Evolutionary conservation across 2,797 vertebrate genomes (phyloP).

Genomic region (Cephalopachus bancanus): DNA sequence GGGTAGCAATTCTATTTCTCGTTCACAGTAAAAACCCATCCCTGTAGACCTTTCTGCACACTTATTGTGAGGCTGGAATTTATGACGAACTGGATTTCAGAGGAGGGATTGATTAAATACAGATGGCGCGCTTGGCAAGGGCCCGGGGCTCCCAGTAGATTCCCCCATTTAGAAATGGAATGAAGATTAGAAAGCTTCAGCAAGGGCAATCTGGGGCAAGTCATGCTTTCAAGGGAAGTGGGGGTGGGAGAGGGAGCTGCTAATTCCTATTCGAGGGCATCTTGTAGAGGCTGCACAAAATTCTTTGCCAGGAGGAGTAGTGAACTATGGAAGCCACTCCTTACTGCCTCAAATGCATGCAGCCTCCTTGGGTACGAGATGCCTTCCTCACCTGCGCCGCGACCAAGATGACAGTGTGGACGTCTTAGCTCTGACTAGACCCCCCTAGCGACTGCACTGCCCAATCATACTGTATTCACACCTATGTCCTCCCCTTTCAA

Average conservation of each 20-base stretch:
- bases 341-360: neutral
- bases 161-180: slow-evolving; percentile 67
- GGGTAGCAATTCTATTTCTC: neutral
- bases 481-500: neutral
- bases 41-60: slow-evolving; percentile 16
- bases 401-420: accelerated
- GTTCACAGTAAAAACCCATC: neutral
- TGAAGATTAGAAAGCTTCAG: slow-evolving; percentile 55
- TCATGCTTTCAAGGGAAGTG: slow-evolving; percentile 58
- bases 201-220: slow-evolving; percentile 51
- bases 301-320: neutral
- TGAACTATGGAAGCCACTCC: neutral
- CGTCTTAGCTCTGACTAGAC: neutral
- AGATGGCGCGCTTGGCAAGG: slow-evolving; percentile 67
- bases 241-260: neutral
- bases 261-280: neutral
- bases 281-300: neutral
- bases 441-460: neutral
- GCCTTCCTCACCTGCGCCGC: neutral
- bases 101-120: slow-evolving; percentile 63
- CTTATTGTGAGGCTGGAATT: slow-evolving; percentile 50
- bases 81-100: slow-evolving; percentile 59
- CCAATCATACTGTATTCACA: too few relatives aligned
- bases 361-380: accelerated
- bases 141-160: slow-evolving; percentile 67